Conservation (phyloP, 2,888 invertebrate species). For the Erpobdella octoculata region DNA sequence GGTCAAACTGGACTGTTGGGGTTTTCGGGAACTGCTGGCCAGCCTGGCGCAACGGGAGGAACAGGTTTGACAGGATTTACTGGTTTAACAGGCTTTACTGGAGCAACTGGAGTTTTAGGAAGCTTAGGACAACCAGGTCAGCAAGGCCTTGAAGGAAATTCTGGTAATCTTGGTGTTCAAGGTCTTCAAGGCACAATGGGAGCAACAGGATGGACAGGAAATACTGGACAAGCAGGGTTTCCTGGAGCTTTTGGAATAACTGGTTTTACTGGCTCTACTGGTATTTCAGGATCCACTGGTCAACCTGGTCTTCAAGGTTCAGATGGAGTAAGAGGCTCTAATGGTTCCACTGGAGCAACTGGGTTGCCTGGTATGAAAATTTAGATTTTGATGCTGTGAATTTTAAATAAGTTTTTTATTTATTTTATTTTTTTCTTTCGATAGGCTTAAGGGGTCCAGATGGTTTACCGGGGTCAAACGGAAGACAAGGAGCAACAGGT, state of each 20-base stretch:
- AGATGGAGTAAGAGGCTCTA: background rate
- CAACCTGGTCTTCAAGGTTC: conserved; percentile 12
- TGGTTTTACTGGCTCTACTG: background rate
- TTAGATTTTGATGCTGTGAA: too few relatives aligned
- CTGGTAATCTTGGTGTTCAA: conserved; percentile 3
- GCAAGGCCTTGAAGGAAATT: conserved; percentile 18
- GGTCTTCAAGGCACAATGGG: conserved; percentile 23
- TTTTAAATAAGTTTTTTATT: too few relatives aligned
- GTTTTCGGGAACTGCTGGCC: background rate
- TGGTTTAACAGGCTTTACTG: background rate
- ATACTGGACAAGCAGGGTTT: too few relatives aligned
- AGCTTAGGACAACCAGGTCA: conserved; percentile 18
- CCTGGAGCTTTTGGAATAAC: too few relatives aligned
- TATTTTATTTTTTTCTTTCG: too few relatives aligned
- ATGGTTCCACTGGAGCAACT: background rate
- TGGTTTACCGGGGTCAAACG: conserved; percentile 5
- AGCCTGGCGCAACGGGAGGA: conserved; percentile 3
- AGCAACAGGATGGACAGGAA: conserved; percentile 19
- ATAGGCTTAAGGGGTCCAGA: too few relatives aligned
- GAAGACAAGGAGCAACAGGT: background rate
- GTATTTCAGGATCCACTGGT: background rate
- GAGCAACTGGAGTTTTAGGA: conserved; percentile 11
- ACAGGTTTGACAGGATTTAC: conserved; percentile 3
- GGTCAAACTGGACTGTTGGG: conserved; percentile 30
- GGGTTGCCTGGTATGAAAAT: conserved; percentile 16